Base-by-base conservation (phyloP, 2,888 invertebrate genomes). In the Hirtodrosophila histrioides region DNA sequence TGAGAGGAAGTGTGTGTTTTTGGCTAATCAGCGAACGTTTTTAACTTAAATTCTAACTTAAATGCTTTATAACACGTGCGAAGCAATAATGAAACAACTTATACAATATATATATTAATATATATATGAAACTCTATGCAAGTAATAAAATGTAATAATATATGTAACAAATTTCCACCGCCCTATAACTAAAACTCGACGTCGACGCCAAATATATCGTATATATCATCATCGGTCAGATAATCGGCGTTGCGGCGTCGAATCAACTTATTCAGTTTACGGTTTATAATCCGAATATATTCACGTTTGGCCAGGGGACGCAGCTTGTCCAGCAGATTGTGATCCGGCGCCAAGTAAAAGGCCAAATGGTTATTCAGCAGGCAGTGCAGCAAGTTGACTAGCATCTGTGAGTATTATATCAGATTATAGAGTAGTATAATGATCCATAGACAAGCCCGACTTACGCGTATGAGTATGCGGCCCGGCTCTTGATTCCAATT, bases 11-110 rank as follows among this genome's bases (percentile, higher is more conserved):
- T 45, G 29, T 44, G 33, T 43, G n/a, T 17, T 35, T 24, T 56
- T 17, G 17, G 17, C 17, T 17, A 17, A 17, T 17, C 72, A 64
- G 64, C 55, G 40, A 61, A 50, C 50, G 48, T 78, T 75, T 78
- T 75, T 27, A 70, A 56, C 75, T 68, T 57, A 60, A 75, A 78
- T 60, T 76, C 77, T 86, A 81, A 81, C 86, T 62, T 55, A 56
- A 74, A 82, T 67, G 57, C 70, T 64, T 64, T 62, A 63, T 75
- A 81, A 78, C 67, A 69, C 41, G 57, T 55, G 73, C 39, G 39
- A 74, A 53, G 54, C 64, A 69, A 48, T 51, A 70, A 65, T 50
- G 36, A 58, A 36, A 66, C 54, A 58, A 31, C 7, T 7, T 48
- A 49, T 48, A 56, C 24, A 41, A 56, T 0, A 5, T 27, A 27